phyloP scores from a whole-genome alignment of 2,888 invertebrate genomes.

The Chaetoderma sp. region DNA sequence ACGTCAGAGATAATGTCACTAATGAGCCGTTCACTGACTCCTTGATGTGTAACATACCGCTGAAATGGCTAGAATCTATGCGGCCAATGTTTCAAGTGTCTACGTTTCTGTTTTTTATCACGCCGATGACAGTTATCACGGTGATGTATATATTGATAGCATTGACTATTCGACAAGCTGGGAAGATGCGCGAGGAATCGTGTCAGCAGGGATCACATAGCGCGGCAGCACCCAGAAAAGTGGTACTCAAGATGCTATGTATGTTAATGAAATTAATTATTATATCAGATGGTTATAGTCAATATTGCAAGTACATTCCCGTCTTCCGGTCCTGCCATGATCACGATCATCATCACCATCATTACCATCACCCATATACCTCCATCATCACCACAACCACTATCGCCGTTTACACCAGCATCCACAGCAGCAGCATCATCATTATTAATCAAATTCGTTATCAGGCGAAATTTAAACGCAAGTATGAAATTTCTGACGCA shows the following conservation, averaged over 20 bases:
- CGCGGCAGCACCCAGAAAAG: constrained; percentile 41
- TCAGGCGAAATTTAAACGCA: too few species aligned
- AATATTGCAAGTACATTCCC: neutral
- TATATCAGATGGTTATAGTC: neutral
- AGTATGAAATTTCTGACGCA: too few species aligned
- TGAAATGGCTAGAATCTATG: constrained; percentile 48
- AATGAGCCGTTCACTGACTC: constrained; percentile 48
- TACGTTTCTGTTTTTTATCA: constrained; percentile 84
- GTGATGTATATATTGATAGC: constrained; percentile 76
- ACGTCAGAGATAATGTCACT: constrained; percentile 43
- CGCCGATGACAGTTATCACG: constrained; percentile 80
- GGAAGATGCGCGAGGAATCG: constrained; percentile 38
- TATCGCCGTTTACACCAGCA: too few species aligned
- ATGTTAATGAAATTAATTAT: constrained; percentile 23
- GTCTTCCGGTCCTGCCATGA: neutral
- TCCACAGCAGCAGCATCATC: too few species aligned
- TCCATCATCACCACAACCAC: too few species aligned
- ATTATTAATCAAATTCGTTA: too few species aligned
- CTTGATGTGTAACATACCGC: constrained; percentile 59
- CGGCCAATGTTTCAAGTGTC: constrained; percentile 80
- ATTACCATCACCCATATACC: constrained; percentile 1
- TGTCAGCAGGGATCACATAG: constrained; percentile 19
- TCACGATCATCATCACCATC: constrained; percentile 7
- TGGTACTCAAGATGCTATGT: constrained; percentile 61
- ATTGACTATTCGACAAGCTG: constrained; percentile 49